phyloP scores from a whole-genome alignment of 2,797 vertebrate species.

The Micropoecilia bifurca region DNA sequence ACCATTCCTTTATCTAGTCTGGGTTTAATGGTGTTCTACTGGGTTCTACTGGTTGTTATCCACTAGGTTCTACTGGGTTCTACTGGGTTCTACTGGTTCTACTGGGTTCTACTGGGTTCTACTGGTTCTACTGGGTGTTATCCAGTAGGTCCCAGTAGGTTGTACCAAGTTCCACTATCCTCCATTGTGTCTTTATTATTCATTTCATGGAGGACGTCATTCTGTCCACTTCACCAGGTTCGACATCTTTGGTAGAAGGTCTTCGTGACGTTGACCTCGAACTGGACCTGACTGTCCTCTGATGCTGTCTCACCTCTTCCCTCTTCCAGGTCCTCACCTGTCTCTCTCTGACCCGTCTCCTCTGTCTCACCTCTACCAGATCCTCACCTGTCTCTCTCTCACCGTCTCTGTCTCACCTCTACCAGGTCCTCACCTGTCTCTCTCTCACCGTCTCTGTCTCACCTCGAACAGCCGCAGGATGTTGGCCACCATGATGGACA shows the following conservation, averaged over 20 bases:
- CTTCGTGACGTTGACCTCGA: not conserved
- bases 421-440: not conserved
- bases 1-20: not conserved
- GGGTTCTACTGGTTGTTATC: not conserved
- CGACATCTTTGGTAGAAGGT: not conserved
- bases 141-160: not conserved
- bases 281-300: not conserved
- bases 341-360: not conserved
- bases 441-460: conserved; percentile 25
- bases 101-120: not conserved
- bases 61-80: too few relatives aligned
- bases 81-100: not conserved
- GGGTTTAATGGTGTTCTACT: not conserved
- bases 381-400: not conserved
- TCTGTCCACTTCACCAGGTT: not conserved
- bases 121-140: not conserved
- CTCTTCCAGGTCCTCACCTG: not conserved
- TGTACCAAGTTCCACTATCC: not conserved
- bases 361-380: conserved; percentile 74
- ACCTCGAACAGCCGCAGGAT: conserved; percentile 90
- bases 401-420: not conserved
- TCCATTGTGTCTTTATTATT: not conserved
- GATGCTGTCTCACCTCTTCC: not conserved
- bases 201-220: not conserved
- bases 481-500: conserved; percentile 95